Base-by-base conservation (phyloP, 1,140 invertebrate genomes). In the Probaryconus sp. region DNA sequence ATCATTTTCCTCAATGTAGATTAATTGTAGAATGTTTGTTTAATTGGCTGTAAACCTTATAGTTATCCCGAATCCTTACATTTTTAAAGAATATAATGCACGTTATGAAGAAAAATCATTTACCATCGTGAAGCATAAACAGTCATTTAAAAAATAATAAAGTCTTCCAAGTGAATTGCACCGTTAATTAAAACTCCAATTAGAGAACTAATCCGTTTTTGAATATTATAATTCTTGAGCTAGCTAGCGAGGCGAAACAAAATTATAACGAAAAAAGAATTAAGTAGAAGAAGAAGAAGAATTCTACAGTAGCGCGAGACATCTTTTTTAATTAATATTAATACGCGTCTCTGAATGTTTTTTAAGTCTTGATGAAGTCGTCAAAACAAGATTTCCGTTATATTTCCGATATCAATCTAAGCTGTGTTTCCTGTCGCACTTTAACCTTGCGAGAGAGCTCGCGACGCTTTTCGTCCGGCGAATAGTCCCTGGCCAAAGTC, bases 321-420 rank as follows among this genome's bases (percentile, higher is more conserved):
- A 50, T 68, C 56, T 50, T 63, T 74, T 67, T 21, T 63, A 74
- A 68, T 74, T 74, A 67, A 74, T 74, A 68, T 58, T 63, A 74
- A 74, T 68, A 56, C 55, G 61, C 61, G 69, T 53, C 28, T 2
- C 60, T 61, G 48, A 67, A 30, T 26, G 70, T 73, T 61, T 73
- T n/a, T 67, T 73, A 74, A 74, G 63, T 51, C 63, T 63, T 68
- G 64, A 74, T 74, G 68, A 74, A 74, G 71, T 64, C 43, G 71
- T 56, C 58, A n/a, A 35, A 74, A 74, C 71, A 58, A 70, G 67
- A 76, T 76, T 76, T 60, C 73, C 61, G 61, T 70, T 70, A 76
- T 67, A 63, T 70, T 76, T 76, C 74, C 63, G 74, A 68, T 68
- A 76, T 70, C 61, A 76, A 68, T 68, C 64, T 64, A 40, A 43